Base-by-base conservation (phyloP, 2,888 invertebrate genomes). In the Acanthosepion esculentum region DNA sequence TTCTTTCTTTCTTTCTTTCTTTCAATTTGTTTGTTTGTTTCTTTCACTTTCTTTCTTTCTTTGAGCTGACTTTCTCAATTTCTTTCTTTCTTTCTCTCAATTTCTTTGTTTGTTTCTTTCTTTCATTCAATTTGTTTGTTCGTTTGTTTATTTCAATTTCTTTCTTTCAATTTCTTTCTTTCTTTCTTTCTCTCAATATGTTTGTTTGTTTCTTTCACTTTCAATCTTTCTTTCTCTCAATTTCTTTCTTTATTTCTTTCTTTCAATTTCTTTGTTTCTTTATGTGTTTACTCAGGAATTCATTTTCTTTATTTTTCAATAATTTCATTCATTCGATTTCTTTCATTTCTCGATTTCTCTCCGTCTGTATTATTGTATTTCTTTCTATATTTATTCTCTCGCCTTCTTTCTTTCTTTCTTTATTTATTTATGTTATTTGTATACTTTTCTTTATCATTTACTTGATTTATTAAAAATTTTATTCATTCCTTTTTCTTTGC, bases 111-210 rank as follows among this genome's bases (percentile, higher is more conserved):
- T 92, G 8, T 15, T 10, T 15, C 6, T 3, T 48, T 23, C 23
- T 41, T 29, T 48, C 29, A 20, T 29, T 48, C 29, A 20, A 5
- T n/a, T 48, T 6, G 12, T 26, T 48, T 15, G 2, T 48, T 48
- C 20, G 2, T n/a, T 48, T 6, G 12, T 26, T 48, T 15, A 2
- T 26, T 0, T 4, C 12, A 2, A 2, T 26, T 0, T 4, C 12
- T 8, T 29, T 26, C 48, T 12, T 4, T 10, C 92, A 29, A 12
- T 15, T 12, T 48, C 20, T 12, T 29, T 26, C 0, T n/a, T 5
- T 48, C 23, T 41, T 48, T 26, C 1, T n/a, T n/a, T n/a, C n/a
- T n/a, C n/a, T n/a, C n/a, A n/a, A n/a, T n/a, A n/a, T n/a, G n/a
- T n/a, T n/a, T n/a, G n/a, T n/a, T n/a, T n/a, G n/a, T n/a, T n/a